phyloP scores from a whole-genome alignment of 2,888 invertebrate genomes.

The Spialia ferax region DNA sequence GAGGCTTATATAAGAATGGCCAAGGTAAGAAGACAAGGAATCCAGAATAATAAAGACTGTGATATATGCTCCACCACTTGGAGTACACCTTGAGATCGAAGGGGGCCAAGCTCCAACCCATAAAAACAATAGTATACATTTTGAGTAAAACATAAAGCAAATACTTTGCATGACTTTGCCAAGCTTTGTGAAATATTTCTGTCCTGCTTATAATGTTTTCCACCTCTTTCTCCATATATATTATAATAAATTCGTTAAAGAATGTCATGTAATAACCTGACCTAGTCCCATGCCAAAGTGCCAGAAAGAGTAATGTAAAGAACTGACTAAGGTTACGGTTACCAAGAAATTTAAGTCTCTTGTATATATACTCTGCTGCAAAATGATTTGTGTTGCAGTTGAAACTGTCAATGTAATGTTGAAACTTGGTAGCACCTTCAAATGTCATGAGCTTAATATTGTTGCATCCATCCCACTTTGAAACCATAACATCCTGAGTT shows the following conservation, averaged over 20 bases:
- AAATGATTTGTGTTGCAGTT: slow-evolving; percentile 98
- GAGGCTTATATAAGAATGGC: slow-evolving; percentile 86
- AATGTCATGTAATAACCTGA: slow-evolving; percentile 98
- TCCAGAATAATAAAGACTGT: slow-evolving; percentile 89
- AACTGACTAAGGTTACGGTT: slow-evolving; percentile 94
- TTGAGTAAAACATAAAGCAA: slow-evolving; percentile 88
- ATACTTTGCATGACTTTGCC: slow-evolving; percentile 71
- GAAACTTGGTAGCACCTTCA: slow-evolving; percentile 94
- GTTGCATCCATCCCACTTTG: slow-evolving; percentile 95
- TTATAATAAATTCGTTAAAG: slow-evolving; percentile 95
- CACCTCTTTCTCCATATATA: slow-evolving; percentile 93
- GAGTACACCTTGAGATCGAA: slow-evolving; percentile 90
- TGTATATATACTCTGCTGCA: slow-evolving; percentile 97
- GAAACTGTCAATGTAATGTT: slow-evolving; percentile 96
- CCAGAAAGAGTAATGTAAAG: slow-evolving; percentile 94
- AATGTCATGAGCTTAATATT: slow-evolving; percentile 94
- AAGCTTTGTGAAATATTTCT: slow-evolving; percentile 73
- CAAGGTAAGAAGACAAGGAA: slow-evolving; percentile 89
- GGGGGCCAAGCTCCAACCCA: slow-evolving; percentile 94
- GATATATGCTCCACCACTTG: slow-evolving; percentile 89
- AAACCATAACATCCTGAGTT: slow-evolving; percentile 50
- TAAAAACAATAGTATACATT: slow-evolving; percentile 91
- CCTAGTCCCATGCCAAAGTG: slow-evolving; percentile 98
- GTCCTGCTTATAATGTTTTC: slow-evolving; percentile 85
- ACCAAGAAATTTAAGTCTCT: slow-evolving; percentile 96